Evolutionary conservation across 2,888 invertebrate species (phyloP).

Genomic region (Lathronympha strigana): DNA sequence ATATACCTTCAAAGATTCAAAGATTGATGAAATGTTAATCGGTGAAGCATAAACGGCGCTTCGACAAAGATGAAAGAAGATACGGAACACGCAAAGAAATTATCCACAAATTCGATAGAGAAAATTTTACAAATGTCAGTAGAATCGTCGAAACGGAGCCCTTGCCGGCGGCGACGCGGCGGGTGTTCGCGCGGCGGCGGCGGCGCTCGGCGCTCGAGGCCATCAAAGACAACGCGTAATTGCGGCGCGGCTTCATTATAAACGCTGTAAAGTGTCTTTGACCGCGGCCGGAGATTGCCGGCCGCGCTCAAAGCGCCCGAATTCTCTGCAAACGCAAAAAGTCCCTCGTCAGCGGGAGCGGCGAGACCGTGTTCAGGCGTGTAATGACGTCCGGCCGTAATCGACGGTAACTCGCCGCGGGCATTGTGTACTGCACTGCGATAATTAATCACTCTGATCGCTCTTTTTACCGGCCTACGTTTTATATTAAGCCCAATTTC

Average conservation of each 20-base stretch:
- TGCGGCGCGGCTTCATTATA: slow-evolving; percentile 32
- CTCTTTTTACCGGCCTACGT: slow-evolving; percentile 20
- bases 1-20: not conserved
- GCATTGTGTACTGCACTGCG: slow-evolving; percentile 7
- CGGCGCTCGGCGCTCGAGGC: not conserved
- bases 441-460: slow-evolving; percentile 27
- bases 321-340: slow-evolving; percentile 24
- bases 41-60: not conserved
- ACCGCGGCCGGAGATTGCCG: slow-evolving; percentile 22
- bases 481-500: slow-evolving; percentile 24
- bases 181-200: not conserved
- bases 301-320: slow-evolving; percentile 22
- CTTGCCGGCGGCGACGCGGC: not conserved
- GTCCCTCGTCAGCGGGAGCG: not conserved
- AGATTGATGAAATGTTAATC: not conserved
- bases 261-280: slow-evolving; percentile 24
- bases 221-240: slow-evolving; percentile 31
- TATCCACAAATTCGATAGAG: not conserved
- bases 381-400: slow-evolving; percentile 27
- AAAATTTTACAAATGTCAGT: not conserved
- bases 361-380: slow-evolving; percentile 10
- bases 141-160: not conserved
- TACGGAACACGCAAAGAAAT: not conserved
- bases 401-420: slow-evolving; percentile 10
- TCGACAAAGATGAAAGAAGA: not conserved